These are phyloP conservation scores for Chironex yamaguchii DNA, from an alignment of 30 jellyfish, hydroid and myxozoan species.

Conservation along the genomic window DNA sequence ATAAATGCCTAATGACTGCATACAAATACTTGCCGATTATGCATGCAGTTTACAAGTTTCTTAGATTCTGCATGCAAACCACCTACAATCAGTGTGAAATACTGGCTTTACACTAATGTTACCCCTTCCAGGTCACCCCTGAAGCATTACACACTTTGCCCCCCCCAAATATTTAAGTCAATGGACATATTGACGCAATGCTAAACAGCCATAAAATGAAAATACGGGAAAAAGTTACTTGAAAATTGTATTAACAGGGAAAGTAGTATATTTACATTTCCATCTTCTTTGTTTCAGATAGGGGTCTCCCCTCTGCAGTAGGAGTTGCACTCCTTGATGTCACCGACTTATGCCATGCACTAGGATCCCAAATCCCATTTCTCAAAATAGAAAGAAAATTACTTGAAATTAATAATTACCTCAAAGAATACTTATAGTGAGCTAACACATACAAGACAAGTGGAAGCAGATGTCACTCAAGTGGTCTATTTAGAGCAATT, in stretches of 20 bases:
- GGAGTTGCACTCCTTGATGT: conserved; percentile 89
- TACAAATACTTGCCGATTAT: too few species aligned
- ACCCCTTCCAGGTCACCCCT: too few species aligned
- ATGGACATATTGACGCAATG: neutral
- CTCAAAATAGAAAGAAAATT: conserved; percentile 28
- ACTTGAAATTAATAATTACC: neutral
- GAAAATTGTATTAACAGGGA: neutral
- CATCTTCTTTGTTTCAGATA: conserved; percentile 76
- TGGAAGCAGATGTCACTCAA: too few species aligned
- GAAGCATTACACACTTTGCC: too few species aligned
- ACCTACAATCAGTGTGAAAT: too few species aligned
- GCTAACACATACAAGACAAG: neutral
- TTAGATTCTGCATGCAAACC: too few species aligned
- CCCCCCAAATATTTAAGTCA: too few species aligned
- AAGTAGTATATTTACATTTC: conserved; percentile 58
- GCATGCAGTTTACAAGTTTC: too few species aligned
- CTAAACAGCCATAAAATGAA: neutral
- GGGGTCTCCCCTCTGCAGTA: conserved; percentile 71
- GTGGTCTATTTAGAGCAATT: too few species aligned
- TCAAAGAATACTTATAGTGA: neutral
- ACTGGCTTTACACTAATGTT: too few species aligned
- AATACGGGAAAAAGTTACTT: neutral
- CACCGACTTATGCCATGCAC: conserved; percentile 86
- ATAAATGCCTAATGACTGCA: too few species aligned
- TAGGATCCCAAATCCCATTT: conserved; percentile 96